Conservation (phyloP, 2,797 vertebrate genomes). For the Pseudocheirus occidentalis region DNA sequence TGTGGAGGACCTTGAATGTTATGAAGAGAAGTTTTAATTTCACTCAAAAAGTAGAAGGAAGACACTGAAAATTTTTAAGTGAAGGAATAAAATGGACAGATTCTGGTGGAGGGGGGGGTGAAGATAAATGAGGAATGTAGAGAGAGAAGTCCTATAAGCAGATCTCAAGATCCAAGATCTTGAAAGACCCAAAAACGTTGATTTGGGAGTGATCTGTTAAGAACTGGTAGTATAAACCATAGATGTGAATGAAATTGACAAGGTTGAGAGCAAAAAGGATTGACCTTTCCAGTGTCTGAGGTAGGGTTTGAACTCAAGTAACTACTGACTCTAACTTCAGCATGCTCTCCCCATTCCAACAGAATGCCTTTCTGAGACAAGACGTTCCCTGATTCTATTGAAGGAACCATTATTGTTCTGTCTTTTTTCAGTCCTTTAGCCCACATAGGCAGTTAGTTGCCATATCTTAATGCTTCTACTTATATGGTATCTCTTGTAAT, state of each 20-base stretch:
- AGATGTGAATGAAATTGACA: not conserved
- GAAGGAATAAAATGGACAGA: not conserved
- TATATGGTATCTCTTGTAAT: too few species aligned
- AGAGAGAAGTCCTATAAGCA: not conserved
- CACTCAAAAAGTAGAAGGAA: not conserved
- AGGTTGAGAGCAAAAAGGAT: not conserved
- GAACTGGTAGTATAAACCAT: not conserved
- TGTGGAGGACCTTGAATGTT: not conserved
- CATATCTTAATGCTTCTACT: not conserved
- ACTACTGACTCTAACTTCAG: not conserved
- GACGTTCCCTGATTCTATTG: not conserved
- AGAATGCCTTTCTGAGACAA: not conserved
- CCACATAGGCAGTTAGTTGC: not conserved
- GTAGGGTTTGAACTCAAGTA: not conserved
- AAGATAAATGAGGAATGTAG: not conserved
- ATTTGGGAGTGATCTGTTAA: not conserved
- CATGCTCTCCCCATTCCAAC: not conserved
- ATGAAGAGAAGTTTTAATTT: not conserved
- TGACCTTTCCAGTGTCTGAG: not conserved
- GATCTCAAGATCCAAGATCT: not conserved
- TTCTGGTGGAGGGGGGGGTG: not conserved
- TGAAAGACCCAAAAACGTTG: not conserved
- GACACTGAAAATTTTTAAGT: not conserved
- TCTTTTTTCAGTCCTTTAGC: not conserved
- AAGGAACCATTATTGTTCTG: not conserved